Evolutionary conservation across 2,888 invertebrate species (phyloP).

Genomic region (Agrotis puta): DNA sequence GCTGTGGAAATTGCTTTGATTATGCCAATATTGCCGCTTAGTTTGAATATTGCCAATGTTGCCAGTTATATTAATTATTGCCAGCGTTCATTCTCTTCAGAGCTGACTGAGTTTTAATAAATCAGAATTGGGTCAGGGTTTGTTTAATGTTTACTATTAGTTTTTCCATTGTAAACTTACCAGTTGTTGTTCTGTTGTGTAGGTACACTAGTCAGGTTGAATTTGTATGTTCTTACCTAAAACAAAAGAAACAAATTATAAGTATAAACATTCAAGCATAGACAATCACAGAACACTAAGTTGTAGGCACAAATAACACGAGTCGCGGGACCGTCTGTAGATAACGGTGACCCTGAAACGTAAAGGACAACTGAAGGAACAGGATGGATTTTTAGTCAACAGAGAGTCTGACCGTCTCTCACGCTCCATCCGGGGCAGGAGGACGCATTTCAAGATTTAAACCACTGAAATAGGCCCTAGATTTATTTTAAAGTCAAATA

Average conservation of each 20-base stretch:
- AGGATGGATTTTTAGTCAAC: too few species aligned
- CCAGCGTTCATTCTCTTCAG: neutral
- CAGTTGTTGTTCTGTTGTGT: neutral
- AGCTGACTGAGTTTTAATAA: neutral
- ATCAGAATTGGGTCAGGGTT: neutral
- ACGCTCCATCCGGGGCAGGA: too few species aligned
- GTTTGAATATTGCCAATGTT: neutral
- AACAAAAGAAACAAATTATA: constrained; percentile 29
- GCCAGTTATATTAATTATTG: neutral
- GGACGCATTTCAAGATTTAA: too few species aligned
- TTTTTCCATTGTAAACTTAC: constrained; percentile 2
- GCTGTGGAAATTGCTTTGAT: constrained; percentile 40
- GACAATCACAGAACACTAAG: neutral
- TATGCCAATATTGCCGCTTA: constrained; percentile 29
- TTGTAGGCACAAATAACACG: neutral
- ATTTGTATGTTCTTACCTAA: constrained; percentile 20
- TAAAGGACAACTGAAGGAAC: too few species aligned
- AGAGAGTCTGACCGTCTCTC: too few species aligned
- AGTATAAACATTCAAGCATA: neutral
- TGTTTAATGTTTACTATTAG: neutral
- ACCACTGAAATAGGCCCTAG: too few species aligned
- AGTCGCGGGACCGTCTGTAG: neutral
- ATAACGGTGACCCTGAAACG: too few species aligned
- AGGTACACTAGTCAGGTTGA: too few species aligned
- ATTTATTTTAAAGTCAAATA: too few species aligned